Evolutionary conservation across 2,888 invertebrate genomes (phyloP), one percentile per base, ranked within the genome.

Genomic region (Trissolcus japonicus): DNA sequence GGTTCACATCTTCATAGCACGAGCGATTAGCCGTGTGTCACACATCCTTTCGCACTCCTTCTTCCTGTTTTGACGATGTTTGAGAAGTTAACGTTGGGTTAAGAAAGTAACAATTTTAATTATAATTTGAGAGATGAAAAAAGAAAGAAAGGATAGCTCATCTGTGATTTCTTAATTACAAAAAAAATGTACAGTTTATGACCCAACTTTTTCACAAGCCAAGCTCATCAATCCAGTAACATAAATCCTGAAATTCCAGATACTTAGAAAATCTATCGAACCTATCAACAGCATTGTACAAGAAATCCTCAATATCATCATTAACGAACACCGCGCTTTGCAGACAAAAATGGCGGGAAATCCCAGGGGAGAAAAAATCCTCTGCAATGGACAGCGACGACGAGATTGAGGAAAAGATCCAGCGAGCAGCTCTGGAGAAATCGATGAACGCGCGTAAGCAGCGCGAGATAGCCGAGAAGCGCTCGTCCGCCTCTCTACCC

Each of bases 351-450:
- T 88, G 91, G 91, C 88, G 85, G 68, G 86, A 84, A 90, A 90
- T 86, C 88, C 90, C 78, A 88, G 90, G 84, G 86, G 91, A 87
- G 86, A 92, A 91, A n/a, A 88, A 88, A 51, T 83, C 86, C 54
- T 82, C 81, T 6, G 60, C 81, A 0, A 67, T 82, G 6, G 82
- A 86, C n/a, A 87, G 86, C 50, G 87, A 87, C 9, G 84, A 89
- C 57, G 90, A 90, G 14, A 76, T 88, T 4, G 89, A 89, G 35
- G 89, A 89, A 40, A 89, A 89, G 69, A 73, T 88, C n/a, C 88
- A 87, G n/a, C 85, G 88, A 4, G 83, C 83, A 0, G 86, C 86
- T 0, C 65, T 88, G 4, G 89, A 89, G 50, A 89, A 89, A 43
- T 85, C 87, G 0, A 79, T 87, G 65, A 88, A 86, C 29, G 85